Percentiles rank a stretch among this genome's conserved stretches.
Conservation (phyloP, 2,888 invertebrate species). For the Celastrina argiolus region DNA sequence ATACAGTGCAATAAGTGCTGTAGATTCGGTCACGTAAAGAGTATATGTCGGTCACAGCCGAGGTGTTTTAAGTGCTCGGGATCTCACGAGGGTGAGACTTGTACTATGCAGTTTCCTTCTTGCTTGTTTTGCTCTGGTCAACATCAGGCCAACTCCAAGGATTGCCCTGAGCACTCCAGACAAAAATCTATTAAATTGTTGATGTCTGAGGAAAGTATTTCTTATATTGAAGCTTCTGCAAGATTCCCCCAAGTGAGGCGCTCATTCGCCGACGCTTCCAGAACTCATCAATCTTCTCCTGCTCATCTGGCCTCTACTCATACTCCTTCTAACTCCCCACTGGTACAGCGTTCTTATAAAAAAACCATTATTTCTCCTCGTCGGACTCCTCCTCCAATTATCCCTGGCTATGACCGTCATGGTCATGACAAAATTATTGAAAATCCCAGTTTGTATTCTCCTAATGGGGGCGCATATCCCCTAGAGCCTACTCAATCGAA, state of each 20-base stretch:
- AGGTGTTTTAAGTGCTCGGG: too few relatives aligned
- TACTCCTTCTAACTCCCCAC: too few relatives aligned
- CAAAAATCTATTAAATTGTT: conserved; percentile 31
- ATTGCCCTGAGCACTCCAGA: conserved; percentile 30
- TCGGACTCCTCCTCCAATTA: background rate
- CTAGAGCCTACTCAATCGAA: too few relatives aligned
- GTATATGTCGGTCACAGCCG: too few relatives aligned
- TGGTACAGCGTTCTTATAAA: background rate
- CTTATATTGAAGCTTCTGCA: conserved; percentile 30
- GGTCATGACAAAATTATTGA: too few relatives aligned
- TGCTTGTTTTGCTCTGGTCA: conserved; percentile 30
- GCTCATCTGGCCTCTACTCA: too few relatives aligned
- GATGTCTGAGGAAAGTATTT: conserved; percentile 32
- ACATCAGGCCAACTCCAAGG: conserved; percentile 28
- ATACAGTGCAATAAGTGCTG: too few relatives aligned
- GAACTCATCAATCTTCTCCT: background rate
- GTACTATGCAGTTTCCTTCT: too few relatives aligned
- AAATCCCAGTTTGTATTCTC: too few relatives aligned
- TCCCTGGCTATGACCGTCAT: background rate
- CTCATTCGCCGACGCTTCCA: conserved; percentile 22
- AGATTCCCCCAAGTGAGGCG: conserved; percentile 19
- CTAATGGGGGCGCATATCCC: too few relatives aligned
- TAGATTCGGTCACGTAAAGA: too few relatives aligned
- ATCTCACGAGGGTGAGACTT: too few relatives aligned
- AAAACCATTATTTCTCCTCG: conserved; percentile 21